phyloP scores from a whole-genome alignment of 1,140 invertebrate species.

The Drosophila seguyi region DNA sequence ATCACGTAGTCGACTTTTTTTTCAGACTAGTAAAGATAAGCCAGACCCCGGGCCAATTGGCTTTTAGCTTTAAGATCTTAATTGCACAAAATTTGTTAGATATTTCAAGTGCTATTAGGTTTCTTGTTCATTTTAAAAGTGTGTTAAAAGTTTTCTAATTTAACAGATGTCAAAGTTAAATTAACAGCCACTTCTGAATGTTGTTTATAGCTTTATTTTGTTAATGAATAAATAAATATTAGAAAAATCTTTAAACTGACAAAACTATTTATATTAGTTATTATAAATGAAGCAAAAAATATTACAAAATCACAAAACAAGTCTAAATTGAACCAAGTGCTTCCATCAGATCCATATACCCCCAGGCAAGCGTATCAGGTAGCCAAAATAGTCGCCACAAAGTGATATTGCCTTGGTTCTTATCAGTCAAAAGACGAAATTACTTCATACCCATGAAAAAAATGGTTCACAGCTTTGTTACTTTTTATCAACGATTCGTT shows the following conservation, averaged over 20 bases:
- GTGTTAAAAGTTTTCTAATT: too few species aligned
- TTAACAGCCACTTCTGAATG: too few species aligned
- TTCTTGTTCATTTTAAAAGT: background rate
- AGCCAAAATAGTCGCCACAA: constrained; percentile 13
- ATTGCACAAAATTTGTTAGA: constrained; percentile 21
- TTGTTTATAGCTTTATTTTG: too few species aligned
- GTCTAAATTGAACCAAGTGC: background rate
- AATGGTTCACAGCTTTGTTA: constrained; percentile 31
- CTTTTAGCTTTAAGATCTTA: constrained; percentile 16
- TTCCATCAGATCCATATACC: background rate
- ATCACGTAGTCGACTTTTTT: constrained; percentile 15
- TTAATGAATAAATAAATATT: too few species aligned
- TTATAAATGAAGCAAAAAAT: background rate
- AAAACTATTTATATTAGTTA: background rate
- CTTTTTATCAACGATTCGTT: constrained; percentile 46
- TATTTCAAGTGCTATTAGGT: background rate
- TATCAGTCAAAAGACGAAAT: constrained; percentile 36
- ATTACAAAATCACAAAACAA: background rate
- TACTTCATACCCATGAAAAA: constrained; percentile 42
- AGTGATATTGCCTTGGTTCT: constrained; percentile 28
- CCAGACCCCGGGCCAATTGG: constrained; percentile 1
- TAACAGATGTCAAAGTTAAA: background rate
- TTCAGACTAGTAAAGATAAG: constrained; percentile 24
- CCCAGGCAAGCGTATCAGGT: constrained; percentile 16
- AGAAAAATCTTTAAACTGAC: too few species aligned